These are phyloP conservation scores for Hippasteria phrygiana DNA, from an alignment of 53 echinoderm and acorn worm species.

Conservation along the genomic window DNA sequence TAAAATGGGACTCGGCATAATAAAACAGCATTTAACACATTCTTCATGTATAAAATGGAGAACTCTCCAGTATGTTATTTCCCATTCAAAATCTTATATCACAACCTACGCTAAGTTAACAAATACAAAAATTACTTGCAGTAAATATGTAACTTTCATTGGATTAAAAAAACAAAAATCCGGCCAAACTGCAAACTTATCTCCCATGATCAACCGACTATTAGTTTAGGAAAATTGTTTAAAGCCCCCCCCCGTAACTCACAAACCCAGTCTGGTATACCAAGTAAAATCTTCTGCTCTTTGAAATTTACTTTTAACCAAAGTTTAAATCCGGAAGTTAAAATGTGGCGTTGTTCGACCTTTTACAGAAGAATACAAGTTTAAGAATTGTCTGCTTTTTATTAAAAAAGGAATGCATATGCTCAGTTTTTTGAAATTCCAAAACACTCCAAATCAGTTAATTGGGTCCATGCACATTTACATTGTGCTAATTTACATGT, in stretches of 20 bases:
- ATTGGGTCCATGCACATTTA: neutral
- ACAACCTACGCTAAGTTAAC: constrained; percentile 61
- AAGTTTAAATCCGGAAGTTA: neutral
- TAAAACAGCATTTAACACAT: neutral
- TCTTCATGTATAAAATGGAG: constrained; percentile 62
- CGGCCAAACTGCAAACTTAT: neutral
- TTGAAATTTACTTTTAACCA: neutral
- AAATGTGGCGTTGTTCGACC: constrained; percentile 5
- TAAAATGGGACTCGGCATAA: neutral
- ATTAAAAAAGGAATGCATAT: constrained; percentile 56
- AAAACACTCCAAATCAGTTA: neutral
- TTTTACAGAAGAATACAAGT: constrained; percentile 48
- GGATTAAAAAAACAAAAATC: constrained; percentile 5
- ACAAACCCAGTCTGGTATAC: no score
- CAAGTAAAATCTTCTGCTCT: neutral
- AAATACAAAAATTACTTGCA: constrained; percentile 56
- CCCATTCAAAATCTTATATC: constrained; percentile 62
- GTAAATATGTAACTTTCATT: constrained; percentile 31
- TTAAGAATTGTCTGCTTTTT: neutral
- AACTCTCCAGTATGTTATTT: constrained; percentile 63
- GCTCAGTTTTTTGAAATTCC: neutral
- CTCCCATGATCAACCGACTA: neutral
- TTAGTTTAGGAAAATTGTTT: neutral
- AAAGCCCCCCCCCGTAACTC: no score
- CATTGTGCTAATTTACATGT: neutral